Evolutionary conservation across 2,113 vertebrate species (phyloP), one percentile per base, ranked within the genome.

Genomic region (Diphyllodes magnificus): DNA sequence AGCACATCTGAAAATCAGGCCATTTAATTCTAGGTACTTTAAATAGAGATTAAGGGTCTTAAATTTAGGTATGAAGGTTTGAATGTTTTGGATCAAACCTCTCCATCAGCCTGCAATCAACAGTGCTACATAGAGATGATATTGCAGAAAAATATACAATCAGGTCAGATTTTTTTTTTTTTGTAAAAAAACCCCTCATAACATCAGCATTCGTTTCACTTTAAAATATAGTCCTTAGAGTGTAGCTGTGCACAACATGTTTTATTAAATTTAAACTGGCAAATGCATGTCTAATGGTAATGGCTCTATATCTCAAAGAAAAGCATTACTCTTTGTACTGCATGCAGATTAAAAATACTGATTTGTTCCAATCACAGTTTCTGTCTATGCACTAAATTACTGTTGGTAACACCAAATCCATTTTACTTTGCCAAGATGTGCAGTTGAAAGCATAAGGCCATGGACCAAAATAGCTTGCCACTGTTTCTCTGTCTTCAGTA

Each of bases 1-100:
- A 85, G 82, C 20, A 56, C 78, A 72, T 57, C 45, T 88, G 90
- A 95, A 96, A 94, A 92, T 86, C 63, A 88, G 85, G 16, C n/a
- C 70, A 61, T 93, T 82, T 93, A 70, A 73, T 86, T 96, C 75
- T 53, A 80, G 75, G 30, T 86, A 72, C 53, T 92, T 94, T 80
- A 96, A 94, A 87, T 90, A 82, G 49, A 88, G 79, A 88, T 82
- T 80, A 86, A 82, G 50, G 28, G 23, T 79, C 44, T 79, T 85
- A 92, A 80, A 92, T 92, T 80, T 90, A 93, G 59, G 54, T 70
- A 30, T 82, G 63, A 23, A 61, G 31, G 59, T 85, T 90, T 88
- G 20, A 80, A 80, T 57, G 14, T 92, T 94, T 90, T 93, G 75
- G 49, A 77, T 80, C 28, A 82, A 93, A 82, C 27, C 40, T 42